These are phyloP conservation scores for Anguilla megastoma DNA, from an alignment of 2,797 vertebrate species.

Conservation along the genomic window DNA sequence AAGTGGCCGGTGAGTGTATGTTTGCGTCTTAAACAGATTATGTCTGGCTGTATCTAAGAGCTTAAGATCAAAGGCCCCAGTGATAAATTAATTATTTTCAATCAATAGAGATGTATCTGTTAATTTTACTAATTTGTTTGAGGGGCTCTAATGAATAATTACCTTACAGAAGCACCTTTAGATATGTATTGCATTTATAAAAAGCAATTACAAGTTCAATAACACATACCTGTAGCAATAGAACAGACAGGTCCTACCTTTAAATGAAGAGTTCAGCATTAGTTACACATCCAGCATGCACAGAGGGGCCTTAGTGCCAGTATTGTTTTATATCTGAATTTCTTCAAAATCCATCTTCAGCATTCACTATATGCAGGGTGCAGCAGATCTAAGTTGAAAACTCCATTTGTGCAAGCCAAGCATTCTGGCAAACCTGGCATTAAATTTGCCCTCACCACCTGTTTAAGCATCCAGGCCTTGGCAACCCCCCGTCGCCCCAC, in stretches of 20 bases:
- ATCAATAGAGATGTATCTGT: neutral
- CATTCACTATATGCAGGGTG: neutral
- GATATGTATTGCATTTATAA: neutral
- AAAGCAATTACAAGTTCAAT: neutral
- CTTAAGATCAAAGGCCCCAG: neutral
- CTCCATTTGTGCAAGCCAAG: neutral
- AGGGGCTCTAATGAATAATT: neutral
- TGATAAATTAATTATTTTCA: neutral
- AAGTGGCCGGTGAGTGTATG: too few species aligned
- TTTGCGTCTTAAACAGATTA: neutral
- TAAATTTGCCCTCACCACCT: constrained; percentile 3
- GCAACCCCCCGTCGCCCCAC: neutral
- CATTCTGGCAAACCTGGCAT: neutral
- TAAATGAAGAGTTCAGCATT: neutral
- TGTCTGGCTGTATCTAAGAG: neutral
- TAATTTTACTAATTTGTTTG: neutral
- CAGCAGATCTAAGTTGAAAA: neutral
- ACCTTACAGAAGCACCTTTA: neutral
- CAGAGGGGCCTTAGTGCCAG: neutral
- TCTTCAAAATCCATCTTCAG: neutral
- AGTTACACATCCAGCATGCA: neutral
- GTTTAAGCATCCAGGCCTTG: neutral
- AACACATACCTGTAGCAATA: neutral
- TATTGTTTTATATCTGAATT: neutral
- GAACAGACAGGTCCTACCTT: neutral